Evolutionary conservation across 2,888 invertebrate genomes (phyloP).

Genomic region (Anodontia alba): DNA sequence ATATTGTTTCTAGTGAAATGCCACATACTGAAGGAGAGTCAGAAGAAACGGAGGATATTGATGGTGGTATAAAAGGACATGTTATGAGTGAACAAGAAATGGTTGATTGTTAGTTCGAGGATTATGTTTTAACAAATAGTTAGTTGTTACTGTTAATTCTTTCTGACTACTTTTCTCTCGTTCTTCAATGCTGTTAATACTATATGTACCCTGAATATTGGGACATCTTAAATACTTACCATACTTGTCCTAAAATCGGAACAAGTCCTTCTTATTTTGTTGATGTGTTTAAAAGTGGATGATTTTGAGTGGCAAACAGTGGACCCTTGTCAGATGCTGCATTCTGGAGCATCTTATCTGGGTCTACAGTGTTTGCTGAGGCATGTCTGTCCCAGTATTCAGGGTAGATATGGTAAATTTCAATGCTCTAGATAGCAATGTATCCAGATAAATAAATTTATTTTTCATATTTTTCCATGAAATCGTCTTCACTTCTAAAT

Average conservation of each 20-base stretch:
- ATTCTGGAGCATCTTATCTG: no score
- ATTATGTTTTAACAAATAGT: slow-evolving; percentile 12
- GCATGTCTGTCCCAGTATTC: no score
- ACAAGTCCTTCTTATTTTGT: neutral
- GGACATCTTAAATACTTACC: no score
- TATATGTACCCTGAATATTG: no score
- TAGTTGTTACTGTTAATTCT: slow-evolving; percentile 14
- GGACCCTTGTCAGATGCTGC: no score
- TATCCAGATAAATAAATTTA: no score
- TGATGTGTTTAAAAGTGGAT: neutral
- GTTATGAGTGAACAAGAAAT: neutral
- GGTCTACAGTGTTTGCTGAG: no score
- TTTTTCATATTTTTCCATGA: no score
- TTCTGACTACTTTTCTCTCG: neutral
- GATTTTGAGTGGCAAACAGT: neutral
- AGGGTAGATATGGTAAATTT: no score
- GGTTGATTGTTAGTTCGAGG: slow-evolving; percentile 8
- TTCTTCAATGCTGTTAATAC: neutral
- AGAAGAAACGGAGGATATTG: neutral
- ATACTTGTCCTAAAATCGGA: no score
- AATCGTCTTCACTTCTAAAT: no score
- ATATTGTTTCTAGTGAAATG: neutral
- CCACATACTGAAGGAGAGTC: neutral
- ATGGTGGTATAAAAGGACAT: neutral
- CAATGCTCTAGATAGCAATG: no score